Evolutionary conservation across 2,888 invertebrate species (phyloP), one percentile per base, ranked within the genome.

Genomic region (Automeris io): DNA sequence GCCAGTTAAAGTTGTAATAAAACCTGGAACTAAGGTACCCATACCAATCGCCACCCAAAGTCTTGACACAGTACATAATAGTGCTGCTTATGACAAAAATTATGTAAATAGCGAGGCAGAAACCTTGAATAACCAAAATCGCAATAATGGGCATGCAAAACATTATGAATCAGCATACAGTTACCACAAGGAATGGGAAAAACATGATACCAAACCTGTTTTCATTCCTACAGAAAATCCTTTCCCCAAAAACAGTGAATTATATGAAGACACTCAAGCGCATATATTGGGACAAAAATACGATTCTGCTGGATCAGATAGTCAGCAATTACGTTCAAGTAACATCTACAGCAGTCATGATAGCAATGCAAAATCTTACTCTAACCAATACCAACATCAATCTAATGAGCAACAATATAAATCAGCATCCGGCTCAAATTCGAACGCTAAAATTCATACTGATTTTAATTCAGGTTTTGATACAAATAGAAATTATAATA

Each of bases 171-270:
- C 83, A 6, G 71, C 80, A 11, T 85, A 82, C 44, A 77, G 64
- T 37, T 86, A 86, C 42, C 68, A 56, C 24, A 87, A 86, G 48
- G 60, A 79, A 65, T 86, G 85, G 86, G 85, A 87, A 56, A 82
- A 78, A 48, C 82, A 80, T 42, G 62, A 76, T 35, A 59, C 62
- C 5, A 51, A 59, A 34, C 79, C 82, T 12, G 49, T 54, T 24
- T 40, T 57, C 35, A 45, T 63, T 23, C 65, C 75, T 9, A 72
- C 71, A 4, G 55, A 52, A 37, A 70, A 54, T 25, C 66, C 75
- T 5, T 61, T 66, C 33, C 55, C 70, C 7, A 49, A 45, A 43
- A 70, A 77, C 32, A 78, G 72, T 50, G 75, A 83, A 46, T 45
- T 75, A 9, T 69, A 70, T 38, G 78, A 79, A 31, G 72, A 76